Conservation (phyloP, 2,888 invertebrate species). For the Aethes cnicana region DNA sequence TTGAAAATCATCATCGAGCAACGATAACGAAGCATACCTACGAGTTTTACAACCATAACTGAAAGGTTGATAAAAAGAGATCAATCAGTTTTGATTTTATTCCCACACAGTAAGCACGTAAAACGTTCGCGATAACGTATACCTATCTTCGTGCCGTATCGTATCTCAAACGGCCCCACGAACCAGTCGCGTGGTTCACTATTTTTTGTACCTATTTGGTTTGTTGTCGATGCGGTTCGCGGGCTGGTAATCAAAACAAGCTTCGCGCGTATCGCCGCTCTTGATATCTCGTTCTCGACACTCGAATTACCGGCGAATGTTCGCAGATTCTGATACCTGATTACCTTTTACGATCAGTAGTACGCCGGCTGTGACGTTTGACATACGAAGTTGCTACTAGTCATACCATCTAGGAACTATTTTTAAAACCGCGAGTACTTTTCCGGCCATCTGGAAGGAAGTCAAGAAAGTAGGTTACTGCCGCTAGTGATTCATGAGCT, state of each 20-base stretch:
- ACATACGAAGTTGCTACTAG: neutral
- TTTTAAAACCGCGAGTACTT: slow-evolving; percentile 4
- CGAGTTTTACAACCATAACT: no score
- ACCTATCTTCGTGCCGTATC: slow-evolving; percentile 1
- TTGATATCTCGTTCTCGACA: slow-evolving; percentile 42
- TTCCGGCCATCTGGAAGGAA: no score
- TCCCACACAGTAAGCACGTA: slow-evolving; percentile 2
- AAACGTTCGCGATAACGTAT: slow-evolving; percentile 6
- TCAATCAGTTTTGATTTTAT: neutral
- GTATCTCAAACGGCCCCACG: slow-evolving; percentile 17
- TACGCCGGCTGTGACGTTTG: slow-evolving; percentile 7
- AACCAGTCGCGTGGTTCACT: slow-evolving; percentile 34
- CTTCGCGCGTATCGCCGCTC: slow-evolving; percentile 11
- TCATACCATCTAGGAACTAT: no score
- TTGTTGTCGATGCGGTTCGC: slow-evolving; percentile 40
- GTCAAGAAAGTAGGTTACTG: no score
- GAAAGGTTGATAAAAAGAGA: no score
- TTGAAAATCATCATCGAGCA: no score
- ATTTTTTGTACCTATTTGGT: slow-evolving; percentile 37
- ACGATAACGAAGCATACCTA: no score
- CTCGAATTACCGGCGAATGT: slow-evolving; percentile 9
- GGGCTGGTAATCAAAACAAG: slow-evolving; percentile 39
- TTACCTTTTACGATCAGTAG: neutral
- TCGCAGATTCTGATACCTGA: slow-evolving; percentile 9
- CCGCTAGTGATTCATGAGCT: neutral